These are phyloP conservation scores for Typhlichthys eigenmanni DNA, from an alignment of 2,797 vertebrate genomes.

Conservation along the genomic window DNA sequence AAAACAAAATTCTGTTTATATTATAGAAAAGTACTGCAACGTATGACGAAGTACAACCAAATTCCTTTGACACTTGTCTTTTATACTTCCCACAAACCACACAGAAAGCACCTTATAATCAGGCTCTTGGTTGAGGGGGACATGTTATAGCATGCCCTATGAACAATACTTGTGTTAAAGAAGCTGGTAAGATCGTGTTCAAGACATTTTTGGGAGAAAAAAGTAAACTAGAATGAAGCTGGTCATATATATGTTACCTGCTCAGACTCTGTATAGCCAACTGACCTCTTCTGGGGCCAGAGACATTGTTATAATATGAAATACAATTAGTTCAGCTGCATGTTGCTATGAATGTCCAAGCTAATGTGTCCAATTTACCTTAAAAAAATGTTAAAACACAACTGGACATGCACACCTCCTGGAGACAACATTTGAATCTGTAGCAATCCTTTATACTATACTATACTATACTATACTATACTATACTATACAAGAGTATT, in stretches of 20 bases:
- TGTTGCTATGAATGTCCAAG: neutral
- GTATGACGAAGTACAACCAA: slow-evolving; percentile 10
- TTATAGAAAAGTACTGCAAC: too few species aligned
- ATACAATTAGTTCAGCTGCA: slow-evolving; percentile 10
- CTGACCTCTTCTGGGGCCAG: neutral
- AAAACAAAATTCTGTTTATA: too few species aligned
- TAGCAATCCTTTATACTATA: too few species aligned
- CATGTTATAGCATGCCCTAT: slow-evolving; percentile 49
- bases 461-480: too few species aligned
- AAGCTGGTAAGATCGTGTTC: slow-evolving; percentile 46
- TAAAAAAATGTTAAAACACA: too few species aligned
- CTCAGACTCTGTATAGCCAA: neutral
- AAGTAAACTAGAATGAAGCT: slow-evolving; percentile 6
- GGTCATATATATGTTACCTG: too few species aligned
- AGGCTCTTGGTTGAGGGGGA: slow-evolving; percentile 31
- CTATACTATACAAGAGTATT: too few species aligned
- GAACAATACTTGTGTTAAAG: slow-evolving; percentile 56
- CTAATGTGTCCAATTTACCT: too few species aligned
- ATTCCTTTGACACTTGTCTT: slow-evolving; percentile 53
- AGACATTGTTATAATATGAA: neutral
- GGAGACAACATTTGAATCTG: too few species aligned
- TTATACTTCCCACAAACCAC: slow-evolving; percentile 47
- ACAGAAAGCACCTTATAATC: slow-evolving; percentile 57
- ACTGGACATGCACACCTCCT: too few species aligned
- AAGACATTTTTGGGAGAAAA: slow-evolving; percentile 28